phyloP scores from a whole-genome alignment of 2,113 vertebrate genomes.

The Procavia capensis region DNA sequence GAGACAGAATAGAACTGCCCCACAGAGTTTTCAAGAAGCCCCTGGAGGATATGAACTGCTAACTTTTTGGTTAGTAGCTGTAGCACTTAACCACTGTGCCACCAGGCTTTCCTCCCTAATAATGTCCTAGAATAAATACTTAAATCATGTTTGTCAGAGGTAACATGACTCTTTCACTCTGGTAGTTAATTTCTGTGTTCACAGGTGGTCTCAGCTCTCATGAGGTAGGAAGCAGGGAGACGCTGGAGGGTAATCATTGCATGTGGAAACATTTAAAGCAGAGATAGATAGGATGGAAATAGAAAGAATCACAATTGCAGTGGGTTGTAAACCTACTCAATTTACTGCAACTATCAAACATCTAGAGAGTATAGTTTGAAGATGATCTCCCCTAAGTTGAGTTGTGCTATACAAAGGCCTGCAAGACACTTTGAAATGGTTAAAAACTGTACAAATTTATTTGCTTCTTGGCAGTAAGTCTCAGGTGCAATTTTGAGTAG shows the following conservation, averaged over 20 bases:
- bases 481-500: background rate
- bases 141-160: background rate
- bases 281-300: background rate
- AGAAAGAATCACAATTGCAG: background rate
- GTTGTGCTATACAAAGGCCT: background rate
- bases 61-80: no score
- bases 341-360: background rate
- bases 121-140: background rate
- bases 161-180: background rate
- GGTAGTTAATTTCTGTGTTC: background rate
- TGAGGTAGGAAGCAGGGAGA: background rate
- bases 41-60: no score
- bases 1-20: no score
- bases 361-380: background rate
- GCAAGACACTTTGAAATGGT: background rate
- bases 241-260: background rate
- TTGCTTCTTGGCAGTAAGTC: background rate
- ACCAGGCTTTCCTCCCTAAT: no score
- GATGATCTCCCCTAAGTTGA: background rate
- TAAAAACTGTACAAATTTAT: background rate
- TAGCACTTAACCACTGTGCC: no score
- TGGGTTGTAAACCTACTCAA: background rate
- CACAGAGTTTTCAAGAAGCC: no score
- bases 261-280: background rate
- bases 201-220: background rate